phyloP scores from a whole-genome alignment of 2,113 vertebrate species.

The Mormoops blainvillei region DNA sequence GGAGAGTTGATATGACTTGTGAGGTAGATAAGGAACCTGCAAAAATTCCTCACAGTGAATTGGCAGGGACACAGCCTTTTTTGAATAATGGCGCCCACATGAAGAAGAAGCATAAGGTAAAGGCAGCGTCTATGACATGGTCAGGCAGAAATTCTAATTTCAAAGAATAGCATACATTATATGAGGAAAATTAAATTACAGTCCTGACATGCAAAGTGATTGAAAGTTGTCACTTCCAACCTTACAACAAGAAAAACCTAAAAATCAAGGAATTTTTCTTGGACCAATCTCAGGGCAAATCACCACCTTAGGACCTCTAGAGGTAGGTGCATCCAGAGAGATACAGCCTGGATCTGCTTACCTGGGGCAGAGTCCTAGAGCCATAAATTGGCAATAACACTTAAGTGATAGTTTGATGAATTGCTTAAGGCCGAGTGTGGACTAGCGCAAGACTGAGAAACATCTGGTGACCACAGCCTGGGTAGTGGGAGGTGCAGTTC shows the following conservation, averaged over 20 bases:
- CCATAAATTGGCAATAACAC: neutral
- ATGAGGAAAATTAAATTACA: neutral
- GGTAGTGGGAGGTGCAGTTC: neutral
- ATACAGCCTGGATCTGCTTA: neutral
- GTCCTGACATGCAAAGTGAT: neutral
- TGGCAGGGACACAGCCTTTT: neutral
- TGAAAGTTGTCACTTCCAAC: neutral
- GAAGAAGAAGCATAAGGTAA: neutral
- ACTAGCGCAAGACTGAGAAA: neutral
- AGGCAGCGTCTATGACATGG: neutral
- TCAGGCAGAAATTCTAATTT: constrained; percentile 31
- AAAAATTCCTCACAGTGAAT: neutral
- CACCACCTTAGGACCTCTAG: neutral
- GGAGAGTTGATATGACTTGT: neutral
- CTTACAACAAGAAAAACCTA: neutral
- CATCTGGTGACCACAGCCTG: neutral
- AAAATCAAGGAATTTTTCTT: neutral
- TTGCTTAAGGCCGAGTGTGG: neutral
- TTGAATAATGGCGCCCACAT: neutral
- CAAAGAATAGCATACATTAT: neutral
- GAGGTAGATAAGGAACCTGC: neutral
- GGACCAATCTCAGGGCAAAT: neutral
- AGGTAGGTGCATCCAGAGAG: neutral
- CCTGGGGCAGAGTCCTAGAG: neutral
- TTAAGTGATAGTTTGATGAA: neutral